Evolutionary conservation across 2,888 invertebrate genomes (phyloP), one percentile per base, ranked within the genome.

Genomic region (Trissolcus brochymenae): DNA sequence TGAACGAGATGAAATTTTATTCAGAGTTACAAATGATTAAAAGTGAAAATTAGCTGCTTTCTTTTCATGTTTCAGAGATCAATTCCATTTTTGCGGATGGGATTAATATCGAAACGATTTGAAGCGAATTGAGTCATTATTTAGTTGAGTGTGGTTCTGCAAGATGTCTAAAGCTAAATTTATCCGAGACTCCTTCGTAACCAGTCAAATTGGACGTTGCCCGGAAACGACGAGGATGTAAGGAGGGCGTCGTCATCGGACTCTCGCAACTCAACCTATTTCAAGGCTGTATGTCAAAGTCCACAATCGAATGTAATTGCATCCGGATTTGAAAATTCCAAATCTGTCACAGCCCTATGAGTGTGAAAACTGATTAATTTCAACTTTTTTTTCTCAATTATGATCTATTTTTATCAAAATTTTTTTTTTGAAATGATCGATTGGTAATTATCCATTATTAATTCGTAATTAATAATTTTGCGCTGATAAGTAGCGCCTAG

Each of bases 171-270:
- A 59, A 64, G 72, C 17, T 59, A 51, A 35, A 62, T 73, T 55
- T 60, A 60, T 56, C 79, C 70, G 35, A 67, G 71, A 61, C 76
- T 77, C 64, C 71, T 73, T 68, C 72, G 78, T 78, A 79, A 76
- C 79, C 78, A 78, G 78, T 77, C 76, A 80, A 80, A 78, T 78
- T 80, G 78, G 76, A 80, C 71, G 80, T 80, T 78, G 78, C 78
- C 64, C 78, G 78, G 78, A 78, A 68, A 75, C 78, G 71, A 67
- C 55, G 72, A 74, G 70, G 61, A 75, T 67, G 79, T 62, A 70
- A 73, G 79, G 70, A 76, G 76, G 76, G 79, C 56, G 70, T 76
- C 78, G 78, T 67, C 71, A 75, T 75, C 75, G 67, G 67, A 75
- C 64, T 75, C 9, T 35, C 65, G 25, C 65, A 53, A 59, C 61